Conservation (phyloP, 2,113 vertebrate genomes). For the Sturnus vulgaris region DNA sequence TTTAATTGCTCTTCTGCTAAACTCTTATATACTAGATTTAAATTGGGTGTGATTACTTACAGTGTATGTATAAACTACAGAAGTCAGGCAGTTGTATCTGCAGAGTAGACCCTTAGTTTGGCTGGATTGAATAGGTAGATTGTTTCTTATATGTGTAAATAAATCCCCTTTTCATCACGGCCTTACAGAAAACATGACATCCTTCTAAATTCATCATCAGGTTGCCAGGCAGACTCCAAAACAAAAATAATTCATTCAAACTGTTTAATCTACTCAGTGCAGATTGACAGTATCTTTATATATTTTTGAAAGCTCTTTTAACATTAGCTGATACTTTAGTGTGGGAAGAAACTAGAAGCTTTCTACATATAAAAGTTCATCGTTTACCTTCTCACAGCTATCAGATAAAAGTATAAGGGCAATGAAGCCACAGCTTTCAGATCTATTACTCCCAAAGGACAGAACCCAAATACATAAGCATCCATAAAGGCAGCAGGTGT, state of each 20-base stretch:
- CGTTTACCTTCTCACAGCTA: constrained; percentile 64
- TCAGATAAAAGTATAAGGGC: constrained; percentile 72
- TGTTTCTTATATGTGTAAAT: constrained; percentile 40
- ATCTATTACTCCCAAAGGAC: constrained; percentile 64
- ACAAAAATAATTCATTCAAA: constrained; percentile 77
- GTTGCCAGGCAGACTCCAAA: constrained; percentile 67
- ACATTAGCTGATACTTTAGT: constrained; percentile 74
- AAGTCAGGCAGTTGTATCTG: background rate
- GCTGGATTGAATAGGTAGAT: background rate
- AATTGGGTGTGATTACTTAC: background rate
- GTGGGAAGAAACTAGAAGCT: constrained; percentile 72
- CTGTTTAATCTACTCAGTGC: constrained; percentile 66
- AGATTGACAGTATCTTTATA: constrained; percentile 79
- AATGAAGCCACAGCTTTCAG: constrained; percentile 63
- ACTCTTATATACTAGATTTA: background rate
- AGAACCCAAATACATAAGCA: constrained; percentile 52
- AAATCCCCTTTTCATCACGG: constrained; percentile 30
- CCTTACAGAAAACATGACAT: constrained; percentile 51
- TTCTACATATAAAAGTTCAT: constrained; percentile 74
- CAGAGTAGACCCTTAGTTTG: background rate
- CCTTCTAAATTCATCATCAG: constrained; percentile 64
- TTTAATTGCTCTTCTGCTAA: background rate
- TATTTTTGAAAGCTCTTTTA: constrained; percentile 78
- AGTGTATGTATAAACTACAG: background rate
- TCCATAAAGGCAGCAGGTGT: constrained; percentile 59